phyloP scores from a whole-genome alignment of 1,140 invertebrate genomes.

The Aleiodes sp. region DNA sequence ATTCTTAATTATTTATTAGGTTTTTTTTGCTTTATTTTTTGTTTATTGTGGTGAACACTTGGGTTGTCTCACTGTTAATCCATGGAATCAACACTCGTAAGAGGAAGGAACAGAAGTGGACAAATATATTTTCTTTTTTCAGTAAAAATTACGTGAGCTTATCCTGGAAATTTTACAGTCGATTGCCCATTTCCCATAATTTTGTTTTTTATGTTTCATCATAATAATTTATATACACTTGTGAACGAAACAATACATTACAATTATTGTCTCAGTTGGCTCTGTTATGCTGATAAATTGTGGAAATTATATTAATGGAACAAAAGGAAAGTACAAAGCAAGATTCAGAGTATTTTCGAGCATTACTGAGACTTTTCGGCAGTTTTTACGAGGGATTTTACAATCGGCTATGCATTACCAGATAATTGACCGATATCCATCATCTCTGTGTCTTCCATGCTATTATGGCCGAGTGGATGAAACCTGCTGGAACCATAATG shows the following conservation, averaged over 20 bases:
- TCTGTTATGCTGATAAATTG: background rate
- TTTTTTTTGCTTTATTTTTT: slow-evolving; percentile 46
- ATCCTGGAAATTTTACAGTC: background rate
- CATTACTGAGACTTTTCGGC: slow-evolving; percentile 42
- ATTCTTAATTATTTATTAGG: no score
- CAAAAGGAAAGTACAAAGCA: slow-evolving; percentile 23
- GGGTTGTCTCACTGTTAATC: slow-evolving; percentile 57
- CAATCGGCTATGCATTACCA: slow-evolving; percentile 50
- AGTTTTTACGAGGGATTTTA: slow-evolving; percentile 15
- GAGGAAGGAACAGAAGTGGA: slow-evolving; percentile 18
- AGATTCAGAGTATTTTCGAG: slow-evolving; percentile 45
- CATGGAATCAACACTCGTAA: slow-evolving; percentile 34
- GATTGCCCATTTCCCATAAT: background rate
- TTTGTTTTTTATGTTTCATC: no score
- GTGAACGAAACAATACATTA: background rate
- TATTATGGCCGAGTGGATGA: slow-evolving; percentile 50
- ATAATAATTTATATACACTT: slow-evolving; percentile 7
- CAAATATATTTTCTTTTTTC: slow-evolving; percentile 15
- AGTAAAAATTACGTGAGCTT: background rate
- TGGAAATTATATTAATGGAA: background rate
- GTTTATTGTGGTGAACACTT: slow-evolving; percentile 59
- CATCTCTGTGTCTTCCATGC: slow-evolving; percentile 59
- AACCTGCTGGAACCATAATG: slow-evolving; percentile 41
- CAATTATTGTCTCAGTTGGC: background rate
- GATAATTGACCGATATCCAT: slow-evolving; percentile 55